A percentile compares a stretch with the other conserved stretches of the same genome.
Evolutionary conservation across 2,113 vertebrate genomes (phyloP).

Genomic region (Agelaius tricolor): DNA sequence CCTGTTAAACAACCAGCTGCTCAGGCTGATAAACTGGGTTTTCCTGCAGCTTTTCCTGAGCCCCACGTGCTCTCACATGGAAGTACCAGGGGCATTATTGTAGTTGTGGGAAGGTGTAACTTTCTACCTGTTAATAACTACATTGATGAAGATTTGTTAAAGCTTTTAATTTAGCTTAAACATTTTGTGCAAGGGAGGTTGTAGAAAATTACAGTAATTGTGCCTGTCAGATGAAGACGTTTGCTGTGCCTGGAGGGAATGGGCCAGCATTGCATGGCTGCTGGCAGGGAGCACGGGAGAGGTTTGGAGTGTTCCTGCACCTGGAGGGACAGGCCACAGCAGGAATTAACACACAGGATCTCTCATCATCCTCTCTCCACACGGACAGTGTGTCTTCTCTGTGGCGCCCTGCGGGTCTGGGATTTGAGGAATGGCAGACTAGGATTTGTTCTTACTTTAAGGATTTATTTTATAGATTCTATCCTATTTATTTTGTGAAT

Average conservation of each 20-base stretch:
- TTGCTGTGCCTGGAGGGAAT: constrained; percentile 33
- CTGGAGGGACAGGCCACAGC: neutral
- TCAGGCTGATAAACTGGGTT: neutral
- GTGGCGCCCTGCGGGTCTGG: rapidly evolving
- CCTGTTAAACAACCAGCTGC: neutral
- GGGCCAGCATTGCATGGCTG: neutral
- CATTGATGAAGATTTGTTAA: constrained; percentile 37
- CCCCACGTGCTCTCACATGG: rapidly evolving
- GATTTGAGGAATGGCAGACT: neutral
- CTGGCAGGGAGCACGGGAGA: neutral
- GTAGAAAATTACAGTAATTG: constrained; percentile 59
- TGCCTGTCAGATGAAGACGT: neutral
- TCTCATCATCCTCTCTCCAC: neutral
- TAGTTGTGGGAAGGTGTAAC: constrained; percentile 23
- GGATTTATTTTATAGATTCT: neutral
- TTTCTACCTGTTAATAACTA: constrained; percentile 52
- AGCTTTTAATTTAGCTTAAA: constrained; percentile 56
- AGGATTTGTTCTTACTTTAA: neutral
- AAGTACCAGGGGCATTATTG: neutral
- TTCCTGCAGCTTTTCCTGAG: neutral
- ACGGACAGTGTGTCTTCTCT: rapidly evolving
- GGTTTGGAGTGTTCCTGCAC: neutral
- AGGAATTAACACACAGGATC: neutral
- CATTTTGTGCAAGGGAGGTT: constrained; percentile 25
- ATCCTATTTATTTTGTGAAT: neutral